These are phyloP conservation scores for Leucophenga varia DNA, from an alignment of 1,140 invertebrate genomes.

Conservation along the genomic window DNA sequence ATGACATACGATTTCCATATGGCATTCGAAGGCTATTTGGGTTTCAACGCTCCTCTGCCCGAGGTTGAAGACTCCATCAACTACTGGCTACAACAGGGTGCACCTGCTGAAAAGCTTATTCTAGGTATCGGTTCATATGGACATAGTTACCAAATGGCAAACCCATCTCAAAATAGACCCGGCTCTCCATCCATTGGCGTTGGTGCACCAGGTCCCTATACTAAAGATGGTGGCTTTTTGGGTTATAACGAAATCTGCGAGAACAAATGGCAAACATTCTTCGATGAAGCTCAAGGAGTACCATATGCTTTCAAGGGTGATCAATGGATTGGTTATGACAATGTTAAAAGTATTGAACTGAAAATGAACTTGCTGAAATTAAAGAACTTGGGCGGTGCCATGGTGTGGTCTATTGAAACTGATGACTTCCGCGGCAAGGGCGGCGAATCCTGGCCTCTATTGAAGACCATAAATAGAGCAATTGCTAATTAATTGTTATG, in stretches of 20 bases:
- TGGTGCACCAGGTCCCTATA: conserved; percentile 69
- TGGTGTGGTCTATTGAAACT: conserved; percentile 81
- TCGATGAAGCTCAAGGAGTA: conserved; percentile 17
- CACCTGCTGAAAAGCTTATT: conserved; percentile 61
- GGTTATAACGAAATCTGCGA: conserved; percentile 74
- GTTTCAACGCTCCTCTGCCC: conserved; percentile 64
- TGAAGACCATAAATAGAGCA: conserved; percentile 35
- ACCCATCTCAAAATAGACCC: conserved; percentile 57
- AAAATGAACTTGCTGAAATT: conserved; percentile 46
- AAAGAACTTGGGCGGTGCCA: conserved; percentile 68
- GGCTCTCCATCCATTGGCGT: conserved; percentile 60
- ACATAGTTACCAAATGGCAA: conserved; percentile 63
- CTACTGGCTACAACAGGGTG: conserved; percentile 48
- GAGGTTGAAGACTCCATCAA: conserved; percentile 35
- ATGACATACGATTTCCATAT: conserved; percentile 77
- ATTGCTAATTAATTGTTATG: too few relatives aligned
- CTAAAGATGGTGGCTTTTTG: conserved; percentile 66
- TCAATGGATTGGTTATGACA: conserved; percentile 57
- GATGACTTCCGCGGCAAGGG: conserved; percentile 74
- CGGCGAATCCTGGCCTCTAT: conserved; percentile 58
- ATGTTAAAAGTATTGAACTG: conserved; percentile 47
- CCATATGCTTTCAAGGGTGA: conserved; percentile 50
- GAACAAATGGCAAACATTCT: conserved; percentile 33
- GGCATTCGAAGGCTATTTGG: conserved; percentile 54
- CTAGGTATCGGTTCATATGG: conserved; percentile 72